These are phyloP conservation scores for Drosophila pachea DNA, from an alignment of 1,140 invertebrate genomes.

Conservation along the genomic window DNA sequence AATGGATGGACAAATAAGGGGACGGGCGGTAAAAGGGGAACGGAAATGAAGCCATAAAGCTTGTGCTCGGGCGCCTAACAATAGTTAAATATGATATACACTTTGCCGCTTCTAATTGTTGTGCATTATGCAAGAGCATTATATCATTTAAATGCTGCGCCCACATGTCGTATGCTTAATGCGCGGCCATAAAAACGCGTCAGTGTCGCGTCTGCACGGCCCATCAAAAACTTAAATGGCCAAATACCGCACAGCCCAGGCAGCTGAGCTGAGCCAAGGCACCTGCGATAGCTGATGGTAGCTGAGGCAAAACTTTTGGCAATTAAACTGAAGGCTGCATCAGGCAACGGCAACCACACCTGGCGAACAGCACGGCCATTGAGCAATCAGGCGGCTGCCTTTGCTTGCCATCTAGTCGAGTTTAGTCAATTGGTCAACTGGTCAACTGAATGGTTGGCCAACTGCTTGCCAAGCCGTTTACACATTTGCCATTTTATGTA, in stretches of 20 bases:
- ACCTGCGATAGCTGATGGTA: no score
- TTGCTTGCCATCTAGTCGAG: not conserved
- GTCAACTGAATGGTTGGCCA: constrained; percentile 7
- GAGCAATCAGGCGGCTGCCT: constrained; percentile 37
- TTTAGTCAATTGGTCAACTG: constrained; percentile 12
- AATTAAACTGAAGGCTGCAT: constrained; percentile 50
- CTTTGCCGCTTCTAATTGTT: constrained; percentile 34
- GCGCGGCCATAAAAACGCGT: constrained; percentile 50
- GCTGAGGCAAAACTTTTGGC: constrained; percentile 47
- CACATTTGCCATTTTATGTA: constrained; percentile 32
- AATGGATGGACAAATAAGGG: constrained; percentile 15
- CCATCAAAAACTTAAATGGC: constrained; percentile 61
- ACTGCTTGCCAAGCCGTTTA: constrained; percentile 29
- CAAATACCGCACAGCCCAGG: constrained; percentile 26
- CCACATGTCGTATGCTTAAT: constrained; percentile 46
- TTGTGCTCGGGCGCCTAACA: not conserved
- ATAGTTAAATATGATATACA: constrained; percentile 28
- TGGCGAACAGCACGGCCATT: constrained; percentile 9
- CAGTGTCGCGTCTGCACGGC: constrained; percentile 58
- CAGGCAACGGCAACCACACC: not conserved
- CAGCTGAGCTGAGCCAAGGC: constrained; percentile 20
- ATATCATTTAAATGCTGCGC: constrained; percentile 27
- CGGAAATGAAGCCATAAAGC: not conserved
- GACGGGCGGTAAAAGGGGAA: not conserved
- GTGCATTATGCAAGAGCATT: constrained; percentile 31